phyloP scores from a whole-genome alignment of 2,797 vertebrate species.

The Triplophysa bombifrons region DNA sequence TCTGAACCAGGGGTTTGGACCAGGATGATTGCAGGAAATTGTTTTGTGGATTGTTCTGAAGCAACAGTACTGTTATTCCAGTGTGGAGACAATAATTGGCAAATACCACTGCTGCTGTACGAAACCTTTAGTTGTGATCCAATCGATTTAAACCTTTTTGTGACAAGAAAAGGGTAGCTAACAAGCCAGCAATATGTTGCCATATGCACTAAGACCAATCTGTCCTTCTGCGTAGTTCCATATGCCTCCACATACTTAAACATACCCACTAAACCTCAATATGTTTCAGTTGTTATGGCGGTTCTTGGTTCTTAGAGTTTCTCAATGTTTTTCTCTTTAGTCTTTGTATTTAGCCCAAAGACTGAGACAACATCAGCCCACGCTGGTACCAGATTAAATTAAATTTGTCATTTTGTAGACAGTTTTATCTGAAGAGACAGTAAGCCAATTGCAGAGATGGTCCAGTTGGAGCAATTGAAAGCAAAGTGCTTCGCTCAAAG shows the following conservation, averaged over 20 bases:
- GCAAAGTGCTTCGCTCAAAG: slow-evolving; percentile 38
- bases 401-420: slow-evolving; percentile 33
- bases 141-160: not conserved
- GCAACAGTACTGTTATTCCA: slow-evolving; percentile 27
- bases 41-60: slow-evolving; percentile 39
- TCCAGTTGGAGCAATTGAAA: slow-evolving; percentile 24
- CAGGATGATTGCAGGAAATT: slow-evolving; percentile 32
- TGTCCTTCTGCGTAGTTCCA: not conserved
- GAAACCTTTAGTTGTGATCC: slow-evolving; percentile 13
- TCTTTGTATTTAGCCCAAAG: slow-evolving; percentile 33
- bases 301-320: not conserved
- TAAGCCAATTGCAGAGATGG: slow-evolving; percentile 33
- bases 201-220: not conserved
- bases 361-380: slow-evolving; percentile 36
- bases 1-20: slow-evolving; percentile 31
- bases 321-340: slow-evolving; percentile 37
- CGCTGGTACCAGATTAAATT: slow-evolving; percentile 33
- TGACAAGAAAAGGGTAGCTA: not conserved
- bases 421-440: slow-evolving; percentile 36
- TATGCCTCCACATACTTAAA: not conserved
- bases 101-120: slow-evolving; percentile 37
- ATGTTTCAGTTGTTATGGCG: slow-evolving; percentile 9
- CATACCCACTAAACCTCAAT: not conserved
- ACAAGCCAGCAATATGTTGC: not conserved
- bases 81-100: slow-evolving; percentile 10